These are phyloP conservation scores for Melanaphis sacchari DNA, from an alignment of 1,140 invertebrate genomes.

Conservation along the genomic window DNA sequence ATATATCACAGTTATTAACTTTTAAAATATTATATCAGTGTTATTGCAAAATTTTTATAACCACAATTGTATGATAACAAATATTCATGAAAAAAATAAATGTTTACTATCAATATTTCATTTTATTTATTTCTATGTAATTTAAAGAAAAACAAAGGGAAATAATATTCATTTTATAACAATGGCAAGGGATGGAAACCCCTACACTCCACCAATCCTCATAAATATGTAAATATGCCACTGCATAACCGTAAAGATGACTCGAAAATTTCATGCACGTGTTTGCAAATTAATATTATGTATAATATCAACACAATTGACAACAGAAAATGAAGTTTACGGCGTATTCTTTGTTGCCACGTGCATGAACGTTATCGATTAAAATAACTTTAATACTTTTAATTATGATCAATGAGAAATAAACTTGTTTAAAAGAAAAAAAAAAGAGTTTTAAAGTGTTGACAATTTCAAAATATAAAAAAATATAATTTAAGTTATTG, in stretches of 20 bases:
- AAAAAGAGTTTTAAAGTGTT: too few species aligned
- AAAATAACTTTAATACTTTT: background rate
- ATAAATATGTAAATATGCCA: background rate
- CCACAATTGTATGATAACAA: background rate
- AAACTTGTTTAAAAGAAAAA: too few species aligned
- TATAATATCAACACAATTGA: background rate
- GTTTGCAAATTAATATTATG: background rate
- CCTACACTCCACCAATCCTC: too few species aligned
- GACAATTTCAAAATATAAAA: too few species aligned
- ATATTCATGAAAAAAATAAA: background rate
- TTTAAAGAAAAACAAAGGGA: background rate
- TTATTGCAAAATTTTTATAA: background rate
- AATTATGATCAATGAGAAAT: background rate
- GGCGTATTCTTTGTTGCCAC: background rate
- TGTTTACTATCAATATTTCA: background rate
- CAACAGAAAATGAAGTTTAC: background rate
- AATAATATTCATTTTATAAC: background rate
- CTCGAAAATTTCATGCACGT: background rate
- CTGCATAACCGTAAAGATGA: background rate
- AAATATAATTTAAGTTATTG: too few species aligned
- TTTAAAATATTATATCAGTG: too few species aligned
- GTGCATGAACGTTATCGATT: background rate
- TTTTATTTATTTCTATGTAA: background rate
- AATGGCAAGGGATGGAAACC: background rate
- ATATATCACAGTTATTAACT: background rate